Evolutionary conservation across 2,888 invertebrate genomes (phyloP), one percentile per base, ranked within the genome.

Genomic region (Ernsta delagoae): DNA sequence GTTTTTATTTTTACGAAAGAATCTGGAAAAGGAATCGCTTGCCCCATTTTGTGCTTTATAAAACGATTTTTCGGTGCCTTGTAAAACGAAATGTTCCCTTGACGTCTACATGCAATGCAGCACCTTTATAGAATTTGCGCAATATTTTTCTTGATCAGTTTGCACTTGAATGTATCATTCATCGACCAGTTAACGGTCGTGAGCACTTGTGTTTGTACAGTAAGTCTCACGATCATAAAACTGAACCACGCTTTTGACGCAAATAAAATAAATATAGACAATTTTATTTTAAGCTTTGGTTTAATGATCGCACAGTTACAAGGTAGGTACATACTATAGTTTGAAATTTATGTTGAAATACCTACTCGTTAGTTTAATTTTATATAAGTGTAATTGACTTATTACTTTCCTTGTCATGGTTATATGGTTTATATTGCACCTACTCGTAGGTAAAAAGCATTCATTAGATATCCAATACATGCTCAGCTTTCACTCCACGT

Each of bases 1-100:
- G 73, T 72, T 72, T 74, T 72, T 73, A 73, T 73, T 76, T 74
- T 72, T 72, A 73, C 65, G 72, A 62, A 70, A 75, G 72, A 68
- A 69, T 67, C 60, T 65, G 59, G 70, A 36, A 36, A 36, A 36
- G 36, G 36, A 36, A 36, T 36, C 41, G 64, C 45, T 73, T 68
- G 48, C 63, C 16, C 36, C 36, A 5, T 36, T 6, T 36, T 36
- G 36, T 36, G 36, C 36, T 6, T 36, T 36, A 5, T 36, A 36
- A 36, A 36, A 36, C 6, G 36, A 4, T 36, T 3, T 12, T 41
- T 9, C 64, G 54, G 54, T 45, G 61, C 61, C 54, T 59, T 16
- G 11, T 39, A 59, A 60, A 66, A 60, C 61, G 67, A 56, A 48
- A 12, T 57, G 7, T 56, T 34, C 45, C 5, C n/a, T 45, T 41